Percentiles rank a stretch among this genome's conserved stretches.
These are phyloP conservation scores for Tetragnatha versicolor DNA, from an alignment of 1,140 invertebrate species.

Conservation along the genomic window DNA sequence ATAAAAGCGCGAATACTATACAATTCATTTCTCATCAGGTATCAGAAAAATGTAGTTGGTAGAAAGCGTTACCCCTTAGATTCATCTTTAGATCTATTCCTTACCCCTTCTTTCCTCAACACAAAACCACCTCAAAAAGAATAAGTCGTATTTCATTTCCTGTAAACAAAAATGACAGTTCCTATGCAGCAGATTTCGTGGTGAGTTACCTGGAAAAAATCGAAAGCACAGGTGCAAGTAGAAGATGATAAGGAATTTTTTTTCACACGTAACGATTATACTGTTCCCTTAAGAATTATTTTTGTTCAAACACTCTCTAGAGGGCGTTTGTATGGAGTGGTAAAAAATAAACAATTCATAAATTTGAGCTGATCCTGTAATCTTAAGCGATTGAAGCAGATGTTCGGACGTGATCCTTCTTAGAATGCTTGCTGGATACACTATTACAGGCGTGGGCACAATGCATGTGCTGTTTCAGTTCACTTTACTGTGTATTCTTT, in stretches of 20 bases:
- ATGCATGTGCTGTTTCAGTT: background rate
- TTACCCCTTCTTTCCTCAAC: too few species aligned
- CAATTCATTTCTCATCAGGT: too few species aligned
- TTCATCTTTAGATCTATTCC: too few species aligned
- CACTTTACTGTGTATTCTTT: background rate
- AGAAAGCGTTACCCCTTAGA: too few species aligned
- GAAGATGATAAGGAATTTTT: slow-evolving; percentile 19
- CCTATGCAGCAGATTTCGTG: slow-evolving; percentile 7
- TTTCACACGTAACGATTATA: slow-evolving; percentile 26
- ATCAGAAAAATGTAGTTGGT: too few species aligned
- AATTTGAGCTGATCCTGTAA: slow-evolving; percentile 27
- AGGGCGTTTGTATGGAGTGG: background rate
- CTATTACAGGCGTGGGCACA: background rate
- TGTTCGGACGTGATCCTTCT: slow-evolving; percentile 19
- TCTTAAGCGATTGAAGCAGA: slow-evolving; percentile 25
- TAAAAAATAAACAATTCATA: slow-evolving; percentile 49
- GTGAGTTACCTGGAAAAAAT: background rate
- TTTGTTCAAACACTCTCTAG: background rate
- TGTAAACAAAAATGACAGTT: slow-evolving; percentile 36
- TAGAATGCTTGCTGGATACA: background rate
- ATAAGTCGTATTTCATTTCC: slow-evolving; percentile 38
- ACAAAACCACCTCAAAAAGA: too few species aligned
- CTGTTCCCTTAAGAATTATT: slow-evolving; percentile 32
- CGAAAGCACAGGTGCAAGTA: slow-evolving; percentile 13
- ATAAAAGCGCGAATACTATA: too few species aligned